Evolutionary conservation across 2,888 invertebrate species (phyloP).

Genomic region (Drosophila neonasuta): DNA sequence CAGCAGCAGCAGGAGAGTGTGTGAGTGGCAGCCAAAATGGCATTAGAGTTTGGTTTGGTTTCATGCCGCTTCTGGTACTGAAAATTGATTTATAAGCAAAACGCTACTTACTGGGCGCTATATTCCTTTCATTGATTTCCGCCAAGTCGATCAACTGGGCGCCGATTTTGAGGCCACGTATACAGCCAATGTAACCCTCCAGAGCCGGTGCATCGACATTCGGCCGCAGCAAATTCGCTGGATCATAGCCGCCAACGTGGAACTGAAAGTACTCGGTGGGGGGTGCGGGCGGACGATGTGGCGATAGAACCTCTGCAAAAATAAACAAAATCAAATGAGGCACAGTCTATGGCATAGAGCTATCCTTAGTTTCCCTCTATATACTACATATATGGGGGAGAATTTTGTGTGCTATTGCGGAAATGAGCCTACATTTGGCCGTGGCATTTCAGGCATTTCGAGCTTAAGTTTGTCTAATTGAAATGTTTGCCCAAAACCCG

Average conservation of each 20-base stretch:
- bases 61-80: constrained; percentile 25
- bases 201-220: constrained; percentile 83
- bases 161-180: constrained; percentile 93
- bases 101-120: constrained; percentile 85
- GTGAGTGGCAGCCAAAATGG: constrained; percentile 18
- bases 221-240: constrained; percentile 86
- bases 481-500: constrained; percentile 61
- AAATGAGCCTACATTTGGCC: constrained; percentile 69
- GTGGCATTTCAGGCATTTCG: constrained; percentile 62
- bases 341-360: constrained; percentile 4
- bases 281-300: constrained; percentile 93
- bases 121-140: constrained; percentile 86
- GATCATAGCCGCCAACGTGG: constrained; percentile 93
- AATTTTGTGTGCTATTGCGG: constrained; percentile 45
- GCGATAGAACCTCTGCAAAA: constrained; percentile 90
- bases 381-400: neutral
- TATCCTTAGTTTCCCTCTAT: neutral
- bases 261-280: constrained; percentile 95
- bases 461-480: constrained; percentile 74
- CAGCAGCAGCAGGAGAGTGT: constrained; percentile 18
- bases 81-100: constrained; percentile 68
- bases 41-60: constrained; percentile 23
- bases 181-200: constrained; percentile 92
- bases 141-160: constrained; percentile 90
- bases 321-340: constrained; percentile 66